phyloP scores from a whole-genome alignment of 2,797 vertebrate species.

The Gallirallus australis region DNA sequence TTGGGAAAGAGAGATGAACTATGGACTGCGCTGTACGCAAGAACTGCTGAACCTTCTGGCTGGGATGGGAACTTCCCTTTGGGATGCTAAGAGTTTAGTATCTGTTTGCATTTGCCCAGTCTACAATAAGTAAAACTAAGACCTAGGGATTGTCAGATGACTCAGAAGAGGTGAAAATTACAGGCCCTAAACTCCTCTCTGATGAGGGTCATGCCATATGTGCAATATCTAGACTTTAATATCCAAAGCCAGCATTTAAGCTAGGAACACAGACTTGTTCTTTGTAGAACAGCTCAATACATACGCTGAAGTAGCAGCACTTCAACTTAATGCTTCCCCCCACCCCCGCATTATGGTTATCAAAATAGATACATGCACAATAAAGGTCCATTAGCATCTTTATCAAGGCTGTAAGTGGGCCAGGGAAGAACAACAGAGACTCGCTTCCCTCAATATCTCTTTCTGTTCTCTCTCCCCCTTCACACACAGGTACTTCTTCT shows the following conservation, averaged over 20 bases:
- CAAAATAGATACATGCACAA: slow-evolving; percentile 10
- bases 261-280: not conserved
- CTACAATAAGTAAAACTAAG: not conserved
- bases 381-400: slow-evolving; percentile 36
- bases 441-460: not conserved
- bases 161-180: not conserved
- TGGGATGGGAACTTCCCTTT: not conserved
- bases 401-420: not conserved
- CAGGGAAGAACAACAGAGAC: not conserved
- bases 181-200: not conserved
- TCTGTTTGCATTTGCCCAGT: not conserved
- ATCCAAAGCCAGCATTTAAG: not conserved
- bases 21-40: not conserved
- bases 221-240: not conserved
- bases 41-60: not conserved
- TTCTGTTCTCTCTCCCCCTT: not conserved
- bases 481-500: not conserved
- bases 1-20: not conserved
- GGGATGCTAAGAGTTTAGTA: not conserved
- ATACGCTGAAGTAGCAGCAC: not conserved
- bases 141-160: not conserved
- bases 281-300: not conserved
- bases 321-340: not conserved
- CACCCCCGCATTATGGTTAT: not conserved
- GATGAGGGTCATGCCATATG: not conserved